Percentiles rank a stretch among this genome's conserved stretches.
phyloP scores from a whole-genome alignment of 2,797 vertebrate genomes.

The Picus viridis region DNA sequence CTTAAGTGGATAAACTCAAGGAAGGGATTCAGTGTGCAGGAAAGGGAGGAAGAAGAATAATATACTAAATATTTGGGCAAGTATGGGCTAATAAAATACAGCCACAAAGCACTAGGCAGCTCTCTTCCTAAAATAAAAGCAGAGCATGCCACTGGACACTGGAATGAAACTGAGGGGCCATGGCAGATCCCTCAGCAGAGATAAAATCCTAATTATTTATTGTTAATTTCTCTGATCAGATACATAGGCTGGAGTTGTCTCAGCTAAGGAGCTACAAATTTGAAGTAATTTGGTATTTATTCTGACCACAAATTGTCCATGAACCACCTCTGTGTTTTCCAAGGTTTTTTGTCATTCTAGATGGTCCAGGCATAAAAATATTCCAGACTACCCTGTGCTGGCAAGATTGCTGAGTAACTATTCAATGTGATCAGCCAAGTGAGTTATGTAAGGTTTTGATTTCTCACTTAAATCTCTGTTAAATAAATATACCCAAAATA shows the following conservation, averaged over 20 bases:
- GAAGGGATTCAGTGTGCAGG: neutral
- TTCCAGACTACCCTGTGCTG: neutral
- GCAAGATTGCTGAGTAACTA: neutral
- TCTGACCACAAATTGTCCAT: neutral
- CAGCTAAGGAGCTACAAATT: neutral
- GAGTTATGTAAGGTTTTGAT: neutral
- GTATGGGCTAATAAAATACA: neutral
- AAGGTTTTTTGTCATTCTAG: neutral
- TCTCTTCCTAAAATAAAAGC: neutral
- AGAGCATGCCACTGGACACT: neutral
- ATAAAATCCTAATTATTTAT: neutral
- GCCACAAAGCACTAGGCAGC: neutral
- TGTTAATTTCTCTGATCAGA: neutral
- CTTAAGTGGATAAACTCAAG: neutral
- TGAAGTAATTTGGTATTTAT: neutral
- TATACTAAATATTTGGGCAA: neutral
- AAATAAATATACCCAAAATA: neutral
- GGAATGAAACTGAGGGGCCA: neutral
- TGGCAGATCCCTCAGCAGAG: neutral
- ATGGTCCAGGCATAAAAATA: conserved; percentile 23
- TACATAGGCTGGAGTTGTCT: neutral
- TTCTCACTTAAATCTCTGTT: conserved; percentile 5
- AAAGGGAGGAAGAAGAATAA: neutral
- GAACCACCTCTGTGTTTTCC: neutral
- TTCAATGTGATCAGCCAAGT: neutral